A percentile compares a stretch with the other conserved stretches of the same genome.
Evolutionary conservation across 2,888 invertebrate genomes (phyloP).

Genomic region (Epinotia brunnichana): DNA sequence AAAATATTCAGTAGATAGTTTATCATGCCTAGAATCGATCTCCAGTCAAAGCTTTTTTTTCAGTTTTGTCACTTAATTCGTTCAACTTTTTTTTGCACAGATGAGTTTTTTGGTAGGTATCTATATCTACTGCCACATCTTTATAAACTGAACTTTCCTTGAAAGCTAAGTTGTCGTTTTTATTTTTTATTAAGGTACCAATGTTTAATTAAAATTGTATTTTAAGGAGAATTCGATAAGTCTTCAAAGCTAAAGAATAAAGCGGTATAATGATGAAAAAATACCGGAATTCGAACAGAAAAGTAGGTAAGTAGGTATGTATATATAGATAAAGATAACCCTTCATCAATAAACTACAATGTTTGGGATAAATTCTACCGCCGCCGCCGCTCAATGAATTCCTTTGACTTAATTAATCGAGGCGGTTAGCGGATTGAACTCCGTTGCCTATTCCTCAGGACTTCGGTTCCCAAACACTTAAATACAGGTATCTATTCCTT

Average conservation of each 20-base stretch:
- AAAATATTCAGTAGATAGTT: no score
- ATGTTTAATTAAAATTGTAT: not conserved
- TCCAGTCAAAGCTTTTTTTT: no score
- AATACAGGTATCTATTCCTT: slow-evolving; percentile 8
- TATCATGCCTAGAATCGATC: no score
- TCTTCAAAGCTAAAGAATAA: not conserved
- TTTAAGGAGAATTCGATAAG: not conserved
- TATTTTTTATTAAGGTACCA: not conserved
- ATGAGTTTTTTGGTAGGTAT: no score
- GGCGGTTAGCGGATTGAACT: slow-evolving; percentile 37
- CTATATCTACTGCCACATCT: not conserved
- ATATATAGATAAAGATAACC: slow-evolving; percentile 8
- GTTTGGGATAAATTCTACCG: slow-evolving; percentile 32
- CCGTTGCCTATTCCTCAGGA: slow-evolving; percentile 29
- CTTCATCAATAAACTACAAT: slow-evolving; percentile 33
- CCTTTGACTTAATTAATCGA: slow-evolving; percentile 39
- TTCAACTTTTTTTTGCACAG: not conserved
- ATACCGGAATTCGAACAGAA: slow-evolving; percentile 13
- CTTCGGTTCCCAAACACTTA: slow-evolving; percentile 15
- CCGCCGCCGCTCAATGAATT: slow-evolving; percentile 27
- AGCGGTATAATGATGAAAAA: slow-evolving; percentile 22
- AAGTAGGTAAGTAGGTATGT: not conserved
- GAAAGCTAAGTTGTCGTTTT: not conserved
- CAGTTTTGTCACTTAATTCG: no score
- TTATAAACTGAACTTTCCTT: not conserved